Evolutionary conservation across 2,797 vertebrate genomes (phyloP), one percentile per base, ranked within the genome.

Genomic region (Sarcophilus harrisii): DNA sequence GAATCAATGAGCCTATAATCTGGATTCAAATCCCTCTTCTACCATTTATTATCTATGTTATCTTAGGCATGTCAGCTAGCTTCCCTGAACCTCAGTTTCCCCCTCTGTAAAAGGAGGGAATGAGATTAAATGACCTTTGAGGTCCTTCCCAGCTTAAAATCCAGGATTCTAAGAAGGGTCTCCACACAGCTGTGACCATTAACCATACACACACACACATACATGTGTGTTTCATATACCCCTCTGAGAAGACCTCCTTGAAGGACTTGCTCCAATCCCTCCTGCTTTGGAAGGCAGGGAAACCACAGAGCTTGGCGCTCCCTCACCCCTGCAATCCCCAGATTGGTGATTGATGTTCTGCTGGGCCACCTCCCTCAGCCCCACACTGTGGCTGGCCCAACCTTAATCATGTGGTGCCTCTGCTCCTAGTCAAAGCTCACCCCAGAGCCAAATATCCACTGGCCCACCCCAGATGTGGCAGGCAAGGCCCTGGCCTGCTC

Each of bases 401-500:
- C 73, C 73, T 49, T 27, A 87, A 87, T 87, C 73, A 49, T 45
- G 73, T 49, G 73, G 73, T 87, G 38, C 38, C 73, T 87, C 73
- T 87, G 38, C 73, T 27, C 73, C 73, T 87, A 87, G 73, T 87
- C 73, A 87, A 11, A 87, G 73, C 18, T 28, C 38, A 24, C 24
- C 73, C 24, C 18, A 24, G 73, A 45, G 73, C 38, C 73, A 87
- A 87, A 87, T 87, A 87, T 12, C 73, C 73, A 87, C 38, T 49
- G 73, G 73, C 73, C 73, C 73, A 87, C 73, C 73, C 73, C 38
- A 87, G 73, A 21, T 87, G 73, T 87, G 73, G 73, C 38, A 87
- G 73, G 38, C 73, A 87, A 87, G 38, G 38, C 38, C 38, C 18
- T 87, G 87, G 97, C 97, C 97, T 97, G 96, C 97, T 97, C 94